These are phyloP conservation scores for Falco peregrinus DNA, from an alignment of 2,797 vertebrate genomes.

Conservation along the genomic window DNA sequence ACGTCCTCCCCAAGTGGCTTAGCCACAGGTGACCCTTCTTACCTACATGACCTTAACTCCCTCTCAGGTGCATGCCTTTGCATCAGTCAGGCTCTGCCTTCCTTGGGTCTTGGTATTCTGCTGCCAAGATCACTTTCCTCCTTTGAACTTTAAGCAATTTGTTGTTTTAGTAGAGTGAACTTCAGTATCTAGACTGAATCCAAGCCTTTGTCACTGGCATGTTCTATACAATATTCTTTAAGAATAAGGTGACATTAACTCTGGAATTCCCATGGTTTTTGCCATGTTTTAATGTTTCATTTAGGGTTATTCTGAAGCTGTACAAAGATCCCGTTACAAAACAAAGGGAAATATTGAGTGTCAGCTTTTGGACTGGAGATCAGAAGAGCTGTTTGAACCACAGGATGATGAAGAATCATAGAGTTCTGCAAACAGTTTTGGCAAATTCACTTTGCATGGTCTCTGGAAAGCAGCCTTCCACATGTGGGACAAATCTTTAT, in stretches of 20 bases:
- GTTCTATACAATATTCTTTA: background rate
- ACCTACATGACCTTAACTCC: background rate
- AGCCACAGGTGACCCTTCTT: background rate
- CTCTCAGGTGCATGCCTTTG: background rate
- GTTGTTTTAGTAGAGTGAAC: background rate
- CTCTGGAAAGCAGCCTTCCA: constrained; percentile 27
- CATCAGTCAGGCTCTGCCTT: background rate
- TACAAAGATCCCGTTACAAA: background rate
- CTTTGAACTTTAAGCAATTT: background rate
- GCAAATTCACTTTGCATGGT: constrained; percentile 13
- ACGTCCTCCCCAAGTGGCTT: background rate
- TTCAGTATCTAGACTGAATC: background rate
- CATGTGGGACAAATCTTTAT: constrained; percentile 31
- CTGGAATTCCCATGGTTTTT: background rate
- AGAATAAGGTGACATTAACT: constrained; percentile 29
- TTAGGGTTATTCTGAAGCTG: constrained; percentile 22
- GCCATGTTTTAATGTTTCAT: constrained; percentile 5
- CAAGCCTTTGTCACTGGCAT: background rate
- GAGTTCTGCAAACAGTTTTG: constrained; percentile 3
- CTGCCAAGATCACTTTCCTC: background rate
- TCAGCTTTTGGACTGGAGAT: constrained; percentile 44
- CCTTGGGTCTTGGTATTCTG: background rate
- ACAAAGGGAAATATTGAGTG: background rate
- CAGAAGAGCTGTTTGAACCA: constrained; percentile 29
- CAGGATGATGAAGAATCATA: constrained; percentile 8